phyloP scores from a whole-genome alignment of 2,888 invertebrate genomes.

The Dasysyrphus albostriatus region DNA sequence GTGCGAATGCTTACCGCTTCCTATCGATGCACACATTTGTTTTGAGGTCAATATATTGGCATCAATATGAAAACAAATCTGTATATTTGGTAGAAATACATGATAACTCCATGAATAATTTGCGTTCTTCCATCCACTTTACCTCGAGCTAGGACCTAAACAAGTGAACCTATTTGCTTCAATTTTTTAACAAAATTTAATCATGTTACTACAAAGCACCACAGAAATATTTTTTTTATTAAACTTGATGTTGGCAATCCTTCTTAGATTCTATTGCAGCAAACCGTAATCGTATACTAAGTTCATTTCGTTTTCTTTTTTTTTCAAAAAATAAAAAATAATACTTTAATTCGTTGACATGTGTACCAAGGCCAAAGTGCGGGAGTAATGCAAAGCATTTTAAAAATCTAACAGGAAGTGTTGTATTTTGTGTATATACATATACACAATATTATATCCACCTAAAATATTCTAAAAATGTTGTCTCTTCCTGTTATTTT shows the following conservation, averaged over 20 bases:
- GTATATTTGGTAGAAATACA: too few species aligned
- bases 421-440: background rate
- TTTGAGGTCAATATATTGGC: too few species aligned
- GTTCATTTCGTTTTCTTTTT: slow-evolving; percentile 14
- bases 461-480: slow-evolving; percentile 54
- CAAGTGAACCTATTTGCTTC: too few species aligned
- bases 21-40: too few species aligned
- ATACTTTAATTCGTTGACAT: slow-evolving; percentile 47
- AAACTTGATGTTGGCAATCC: slow-evolving; percentile 6
- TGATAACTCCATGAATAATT: too few species aligned
- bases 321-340: slow-evolving; percentile 19
- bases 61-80: too few species aligned
- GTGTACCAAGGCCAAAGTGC: slow-evolving; percentile 23
- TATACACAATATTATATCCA: background rate
- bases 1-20: too few species aligned
- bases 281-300: background rate
- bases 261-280: background rate
- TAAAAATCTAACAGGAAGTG: slow-evolving; percentile 45
- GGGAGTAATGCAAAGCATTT: slow-evolving; percentile 36
- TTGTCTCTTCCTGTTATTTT: slow-evolving; percentile 30
- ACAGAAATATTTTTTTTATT: background rate
- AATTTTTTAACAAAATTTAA: too few species aligned
- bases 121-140: too few species aligned
- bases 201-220: too few species aligned
- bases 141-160: too few species aligned